Evolutionary conservation across 92 coral and sea anemone genomes (phyloP), one percentile per base, ranked within the genome.

Genomic region (Nematostella vectensis): DNA sequence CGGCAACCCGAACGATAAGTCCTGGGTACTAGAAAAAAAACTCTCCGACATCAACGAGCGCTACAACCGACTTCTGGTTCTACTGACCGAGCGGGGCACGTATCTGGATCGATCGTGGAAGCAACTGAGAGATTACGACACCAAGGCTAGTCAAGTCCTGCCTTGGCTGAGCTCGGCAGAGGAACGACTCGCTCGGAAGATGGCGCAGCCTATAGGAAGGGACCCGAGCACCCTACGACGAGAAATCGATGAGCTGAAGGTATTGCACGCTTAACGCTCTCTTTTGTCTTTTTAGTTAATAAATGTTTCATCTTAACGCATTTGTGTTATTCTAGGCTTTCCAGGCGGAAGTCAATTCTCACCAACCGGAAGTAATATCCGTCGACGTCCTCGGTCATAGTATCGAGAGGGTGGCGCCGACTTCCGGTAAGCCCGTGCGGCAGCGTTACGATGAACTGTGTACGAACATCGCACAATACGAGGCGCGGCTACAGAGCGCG

Each of bases 21-120:
- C 96, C 78, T 91, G 98, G 98, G 98, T 88, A 47, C 96, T 91
- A 71, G 98, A 91, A 39, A 91, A 87, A 76, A 91, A 91, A 57
- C 87, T 91, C 17, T 87, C 98, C 0, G 98, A 91, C 53, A 91
- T 91, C 74, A 91, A 91, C 67, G 98, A 91, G 50, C 91, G 98
- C 2, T 91, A 91, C 79, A 91, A 65, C 66, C 83, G 86, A 50
- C 85, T 91, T 53, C 63, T 91, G 29, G 61, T 91, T 49, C 70
- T 87, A 39, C 55, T 91, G 42, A 86, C 91, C 29, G 82, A 91
- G 67, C 76, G 86, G 22, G 98, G 98, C 33, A 78, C 96, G 29
- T 66, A 78, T 52, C 74, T 91, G 57, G 87, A 83, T 50, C 86
- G 79, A 56, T 91, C 98, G 19, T 91, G 98, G 96, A 71, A 77